These are phyloP conservation scores for Eciton burchellii DNA, from an alignment of 1,140 invertebrate genomes.

Conservation along the genomic window DNA sequence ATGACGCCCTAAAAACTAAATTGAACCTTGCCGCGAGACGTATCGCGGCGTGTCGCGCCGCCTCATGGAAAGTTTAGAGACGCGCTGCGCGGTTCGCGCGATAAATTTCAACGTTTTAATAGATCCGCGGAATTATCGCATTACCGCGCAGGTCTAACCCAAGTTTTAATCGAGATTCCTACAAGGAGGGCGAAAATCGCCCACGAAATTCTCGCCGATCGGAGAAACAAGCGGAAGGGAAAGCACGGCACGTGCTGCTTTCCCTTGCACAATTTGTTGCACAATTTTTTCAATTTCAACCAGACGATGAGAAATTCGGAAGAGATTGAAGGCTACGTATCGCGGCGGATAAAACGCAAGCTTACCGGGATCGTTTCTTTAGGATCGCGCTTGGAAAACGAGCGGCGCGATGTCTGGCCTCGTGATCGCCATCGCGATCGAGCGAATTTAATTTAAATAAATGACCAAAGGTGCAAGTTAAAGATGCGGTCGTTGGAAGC, in stretches of 20 bases:
- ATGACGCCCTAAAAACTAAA: constrained; percentile 56
- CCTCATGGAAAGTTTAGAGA: constrained; percentile 27
- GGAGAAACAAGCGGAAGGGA: neutral
- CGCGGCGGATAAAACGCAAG: constrained; percentile 34
- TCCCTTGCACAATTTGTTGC: neutral
- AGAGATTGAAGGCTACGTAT: constrained; percentile 24
- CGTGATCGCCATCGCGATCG: constrained; percentile 24
- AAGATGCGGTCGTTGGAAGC: constrained; percentile 37
- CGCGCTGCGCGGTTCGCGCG: neutral
- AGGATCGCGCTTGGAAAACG: constrained; percentile 1
- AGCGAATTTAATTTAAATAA: constrained; percentile 55
- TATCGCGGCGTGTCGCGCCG: neutral
- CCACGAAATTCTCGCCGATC: neutral
- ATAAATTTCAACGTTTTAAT: constrained; percentile 41
- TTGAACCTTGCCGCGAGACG: constrained; percentile 32
- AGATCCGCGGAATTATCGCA: neutral
- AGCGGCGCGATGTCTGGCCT: constrained; percentile 17
- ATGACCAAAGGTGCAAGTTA: constrained; percentile 30
- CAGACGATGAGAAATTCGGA: neutral
- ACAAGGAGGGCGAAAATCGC: no score
- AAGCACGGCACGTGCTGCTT: neutral
- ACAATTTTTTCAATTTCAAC: neutral
- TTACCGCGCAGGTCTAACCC: neutral
- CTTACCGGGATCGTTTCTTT: constrained; percentile 10
- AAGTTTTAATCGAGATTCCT: constrained; percentile 41